Evolutionary conservation across 1,140 invertebrate genomes (phyloP).

Genomic region (Nixonia krombeini): DNA sequence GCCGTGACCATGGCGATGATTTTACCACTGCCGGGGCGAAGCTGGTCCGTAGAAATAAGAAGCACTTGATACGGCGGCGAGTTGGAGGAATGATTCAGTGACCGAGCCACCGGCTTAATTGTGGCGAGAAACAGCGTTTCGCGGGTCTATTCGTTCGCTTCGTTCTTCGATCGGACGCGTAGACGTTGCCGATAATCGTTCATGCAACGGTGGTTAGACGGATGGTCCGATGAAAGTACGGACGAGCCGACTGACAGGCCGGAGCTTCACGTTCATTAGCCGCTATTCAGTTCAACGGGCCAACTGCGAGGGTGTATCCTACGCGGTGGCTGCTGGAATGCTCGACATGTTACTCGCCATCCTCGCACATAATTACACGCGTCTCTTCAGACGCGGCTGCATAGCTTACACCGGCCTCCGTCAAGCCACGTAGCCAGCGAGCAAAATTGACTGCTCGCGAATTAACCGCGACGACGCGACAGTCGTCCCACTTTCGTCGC

Average conservation of each 20-base stretch:
- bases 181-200: constrained; percentile 43
- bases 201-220: constrained; percentile 45
- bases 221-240: constrained; percentile 48
- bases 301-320: constrained; percentile 66
- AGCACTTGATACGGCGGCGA: too few relatives aligned
- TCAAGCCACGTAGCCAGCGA: too few relatives aligned
- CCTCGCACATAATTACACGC: constrained; percentile 64
- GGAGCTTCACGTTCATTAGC: constrained; percentile 68
- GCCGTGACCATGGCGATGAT: too few relatives aligned
- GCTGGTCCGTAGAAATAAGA: too few relatives aligned
- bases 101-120: too few relatives aligned
- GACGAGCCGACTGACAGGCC: constrained; percentile 52
- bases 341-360: constrained; percentile 62
- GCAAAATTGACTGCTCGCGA: too few relatives aligned
- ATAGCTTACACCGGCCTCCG: constrained; percentile 27
- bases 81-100: too few relatives aligned
- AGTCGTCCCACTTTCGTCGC: too few relatives aligned
- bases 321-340: constrained; percentile 66
- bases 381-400: constrained; percentile 54
- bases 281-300: constrained; percentile 68
- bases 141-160: not conserved
- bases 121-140: not conserved
- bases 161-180: constrained; percentile 5
- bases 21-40: too few relatives aligned
- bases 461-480: too few relatives aligned